These are phyloP conservation scores for Heterocephalus glaber DNA, from an alignment of 2,113 vertebrate species.

Conservation along the genomic window DNA sequence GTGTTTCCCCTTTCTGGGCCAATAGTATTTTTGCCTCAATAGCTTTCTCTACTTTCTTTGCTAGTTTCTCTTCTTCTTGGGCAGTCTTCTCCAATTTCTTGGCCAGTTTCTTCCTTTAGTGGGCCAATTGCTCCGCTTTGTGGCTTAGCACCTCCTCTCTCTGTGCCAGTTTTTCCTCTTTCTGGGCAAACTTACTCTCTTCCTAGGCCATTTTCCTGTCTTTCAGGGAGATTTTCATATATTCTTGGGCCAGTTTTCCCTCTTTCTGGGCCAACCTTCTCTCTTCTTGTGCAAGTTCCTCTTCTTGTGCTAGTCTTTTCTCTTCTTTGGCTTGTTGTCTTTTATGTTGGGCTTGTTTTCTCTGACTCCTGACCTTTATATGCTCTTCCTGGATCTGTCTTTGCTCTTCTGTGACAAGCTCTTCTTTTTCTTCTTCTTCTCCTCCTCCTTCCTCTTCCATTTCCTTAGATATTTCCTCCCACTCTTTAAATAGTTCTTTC, in stretches of 20 bases:
- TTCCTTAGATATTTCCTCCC: background rate
- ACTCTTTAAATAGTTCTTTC: background rate
- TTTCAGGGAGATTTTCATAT: background rate
- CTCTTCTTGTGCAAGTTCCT: constrained; percentile 62
- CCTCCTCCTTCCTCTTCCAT: background rate
- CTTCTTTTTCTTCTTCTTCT: background rate
- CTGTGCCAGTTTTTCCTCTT: constrained; percentile 41
- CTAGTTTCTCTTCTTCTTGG: constrained; percentile 9
- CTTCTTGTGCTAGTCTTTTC: constrained; percentile 35
- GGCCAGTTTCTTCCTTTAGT: constrained; percentile 43
- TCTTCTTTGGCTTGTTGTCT: constrained; percentile 15
- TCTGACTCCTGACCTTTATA: background rate
- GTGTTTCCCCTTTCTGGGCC: background rate
- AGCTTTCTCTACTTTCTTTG: constrained; percentile 60
- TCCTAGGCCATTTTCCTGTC: background rate
- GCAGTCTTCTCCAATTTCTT: constrained; percentile 28
- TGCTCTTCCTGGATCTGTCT: constrained; percentile 42
- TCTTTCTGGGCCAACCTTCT: constrained; percentile 64
- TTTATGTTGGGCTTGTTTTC: background rate
- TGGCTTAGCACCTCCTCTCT: constrained; percentile 11
- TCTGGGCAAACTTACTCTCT: constrained; percentile 15
- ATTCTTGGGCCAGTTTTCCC: constrained; percentile 42
- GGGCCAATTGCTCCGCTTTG: constrained; percentile 47
- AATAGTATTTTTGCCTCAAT: background rate
- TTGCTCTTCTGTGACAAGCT: background rate